Base-by-base conservation (phyloP, 2,113 vertebrate genomes). In the Corythornis vintsioides region DNA sequence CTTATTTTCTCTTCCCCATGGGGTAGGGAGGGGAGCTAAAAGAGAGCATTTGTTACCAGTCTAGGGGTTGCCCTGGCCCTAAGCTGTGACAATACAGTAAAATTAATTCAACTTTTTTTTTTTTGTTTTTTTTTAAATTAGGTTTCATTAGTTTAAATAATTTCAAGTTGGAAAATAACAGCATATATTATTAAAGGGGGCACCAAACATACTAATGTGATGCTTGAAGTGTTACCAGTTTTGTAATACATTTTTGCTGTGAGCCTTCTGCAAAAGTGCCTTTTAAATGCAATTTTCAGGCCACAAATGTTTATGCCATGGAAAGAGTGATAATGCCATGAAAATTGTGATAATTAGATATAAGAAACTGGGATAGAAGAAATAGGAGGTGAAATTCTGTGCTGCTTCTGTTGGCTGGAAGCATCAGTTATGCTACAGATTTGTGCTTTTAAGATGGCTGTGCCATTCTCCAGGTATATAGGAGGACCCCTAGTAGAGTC, bases 201-300 rank as follows among this genome's bases (percentile, higher is more conserved):
- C 74, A 19, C 6, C 1, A 2, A 4, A 59, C 0, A 0, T 78
- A 31, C 55, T 66, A 18, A 57, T 65, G 76, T 59, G 33, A 16
- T 81, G 10, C 38, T 92, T 0, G 0, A 79, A 83, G 11, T 60
- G 10, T 15, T 87, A 48, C 38, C 14, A 31, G 63, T 35, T 15
- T 40, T 6, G 9, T 60, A 79, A 40, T 56, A 65, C 7, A 13
- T 61, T 55, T 64, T 83, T 56, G 31, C 63, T 3, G 5, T 61
- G 59, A 55, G 8, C 16, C 25, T 77, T 84, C 24, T 42, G 25
- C 7, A 16, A 12, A 38, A 43, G 3, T 65, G 12, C 19, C 8
- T 78, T 75, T 81, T n/a, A 59, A 67, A 59, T 59, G 45, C 4
- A 3, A 17, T 2, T 0, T 61, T 83, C 15, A 63, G 52, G 18